Base-by-base conservation (phyloP, 1,140 invertebrate species). In the Listronotus bonariensis region DNA sequence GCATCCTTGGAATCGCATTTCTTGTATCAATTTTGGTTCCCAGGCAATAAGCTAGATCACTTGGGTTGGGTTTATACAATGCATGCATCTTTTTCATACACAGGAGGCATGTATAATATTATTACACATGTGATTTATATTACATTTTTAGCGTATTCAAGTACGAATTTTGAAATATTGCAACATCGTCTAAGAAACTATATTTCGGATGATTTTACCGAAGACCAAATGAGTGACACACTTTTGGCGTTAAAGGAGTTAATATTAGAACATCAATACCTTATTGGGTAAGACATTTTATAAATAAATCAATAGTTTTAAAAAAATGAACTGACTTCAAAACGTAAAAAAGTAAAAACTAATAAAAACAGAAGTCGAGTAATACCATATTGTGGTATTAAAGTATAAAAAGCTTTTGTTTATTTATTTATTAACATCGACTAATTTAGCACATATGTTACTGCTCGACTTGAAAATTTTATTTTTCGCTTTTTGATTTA, bases 41-140 rank as follows among this genome's bases (percentile, higher is more conserved):
- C 57, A 3, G 46, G 41, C 17, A 59, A 49, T 14, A 60, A 60
- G 38, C 32, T 60, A 32, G 46, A 60, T 46, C 36, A 60, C 41
- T 36, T 60, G 11, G 32, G 12, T 3, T 17, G 10, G 18, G 11
- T 31, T 15, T 60, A 60, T n/a, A 20, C 11, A 15, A 6, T 60
- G 2, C n/a, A 48, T 10, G 10, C 26, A 12, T 14, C 38, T n/a
- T 49, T 26, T 14, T 11, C 57, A 2, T 60, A 10, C 2, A 5
- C 11, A 8, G 36, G 46, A 14, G 4, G 41, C 7, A 12, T 51
- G 2, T 40, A 51, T 14, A 49, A 48, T 20, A 36, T 14, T 7
- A 40, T 51, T 10, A 60, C 57, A 11, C 57, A 60, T 41, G 40
- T 51, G 45, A n/a, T 51, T 11, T 14, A 51, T n/a, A 17, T 46